phyloP scores from a whole-genome alignment of 2,797 vertebrate species.

The Sphaeramia orbicularis region DNA sequence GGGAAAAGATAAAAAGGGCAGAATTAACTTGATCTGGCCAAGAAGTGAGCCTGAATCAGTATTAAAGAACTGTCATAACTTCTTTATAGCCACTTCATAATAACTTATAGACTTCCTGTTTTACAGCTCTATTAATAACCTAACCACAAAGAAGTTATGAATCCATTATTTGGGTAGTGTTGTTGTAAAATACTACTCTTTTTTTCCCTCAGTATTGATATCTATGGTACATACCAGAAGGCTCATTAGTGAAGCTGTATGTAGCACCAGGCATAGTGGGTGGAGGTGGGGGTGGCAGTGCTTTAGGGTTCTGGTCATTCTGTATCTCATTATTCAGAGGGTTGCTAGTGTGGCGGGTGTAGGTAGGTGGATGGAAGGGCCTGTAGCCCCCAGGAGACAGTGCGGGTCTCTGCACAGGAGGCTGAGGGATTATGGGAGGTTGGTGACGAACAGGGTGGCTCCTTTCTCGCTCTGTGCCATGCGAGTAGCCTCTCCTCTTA shows the following conservation, averaged over 20 bases:
- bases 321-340: constrained; percentile 95
- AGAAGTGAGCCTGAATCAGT: too few species aligned
- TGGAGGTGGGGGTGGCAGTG: constrained; percentile 82
- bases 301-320: constrained; percentile 89
- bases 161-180: background rate
- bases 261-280: constrained; percentile 91
- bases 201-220: too few species aligned
- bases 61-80: too few species aligned
- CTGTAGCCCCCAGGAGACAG: constrained; percentile 80
- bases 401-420: constrained; percentile 70
- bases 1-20: too few species aligned
- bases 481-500: constrained; percentile 61
- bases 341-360: constrained; percentile 84
- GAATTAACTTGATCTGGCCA: too few species aligned
- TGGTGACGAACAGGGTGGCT: constrained; percentile 66
- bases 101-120: too few species aligned
- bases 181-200: background rate
- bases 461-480: constrained; percentile 31
- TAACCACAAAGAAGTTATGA: background rate
- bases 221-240: constrained; percentile 87
- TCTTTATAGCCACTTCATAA: too few species aligned
- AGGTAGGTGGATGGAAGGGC: constrained; percentile 86
- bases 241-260: constrained; percentile 89
- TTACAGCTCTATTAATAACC: too few species aligned
- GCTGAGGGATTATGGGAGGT: constrained; percentile 32